Evolutionary conservation across 1,140 invertebrate species (phyloP), one percentile per base, ranked within the genome.

Genomic region (Nasonia vitripennis): DNA sequence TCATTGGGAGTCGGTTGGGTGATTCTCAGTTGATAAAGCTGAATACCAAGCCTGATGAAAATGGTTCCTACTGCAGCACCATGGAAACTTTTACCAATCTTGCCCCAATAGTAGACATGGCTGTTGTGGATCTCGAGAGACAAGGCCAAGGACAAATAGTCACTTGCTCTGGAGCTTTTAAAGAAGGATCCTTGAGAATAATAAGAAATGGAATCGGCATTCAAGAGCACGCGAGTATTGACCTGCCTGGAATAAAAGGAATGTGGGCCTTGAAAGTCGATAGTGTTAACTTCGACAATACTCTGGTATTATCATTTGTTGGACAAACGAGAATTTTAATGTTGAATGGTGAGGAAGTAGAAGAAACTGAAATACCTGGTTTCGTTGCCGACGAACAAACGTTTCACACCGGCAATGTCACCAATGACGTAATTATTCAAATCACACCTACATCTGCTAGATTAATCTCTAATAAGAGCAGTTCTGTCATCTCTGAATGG

Each of bases 101-200:
- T 37, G 98, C 98, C 6, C 98, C 99, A 0, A 99, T 99, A 89
- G 95, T 99, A 31, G 99, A 99, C 93, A 99, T 99, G 97, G 98
- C 98, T 87, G 97, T 99, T 80, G 90, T 99, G 0, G 98, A 99
- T 93, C 94, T 99, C 78, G 99, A 99, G 93, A 94, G 97, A 67
- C 98, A 99, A 93, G 99, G 99, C 0, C 99, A 99, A 94, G 98
- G 98, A 11, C 99, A 99, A 94, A 95, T 99, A 81, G 98, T 99
- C 6, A 99, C 99, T 0, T 99, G 99, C 91, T 99, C 98, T 11
- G 98, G 98, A 68, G 97, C 97, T n/a, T 98, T 97, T 91, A 99
- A 99, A 93, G 99, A 99, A 94, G 99, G 99, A 0, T 99, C 98
- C 0, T 94, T 99, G 20, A 95, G 99, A 77, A 99, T 99, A 77